Conservation (phyloP, 2,888 invertebrate genomes). For the Drosophila suboccidentalis region DNA sequence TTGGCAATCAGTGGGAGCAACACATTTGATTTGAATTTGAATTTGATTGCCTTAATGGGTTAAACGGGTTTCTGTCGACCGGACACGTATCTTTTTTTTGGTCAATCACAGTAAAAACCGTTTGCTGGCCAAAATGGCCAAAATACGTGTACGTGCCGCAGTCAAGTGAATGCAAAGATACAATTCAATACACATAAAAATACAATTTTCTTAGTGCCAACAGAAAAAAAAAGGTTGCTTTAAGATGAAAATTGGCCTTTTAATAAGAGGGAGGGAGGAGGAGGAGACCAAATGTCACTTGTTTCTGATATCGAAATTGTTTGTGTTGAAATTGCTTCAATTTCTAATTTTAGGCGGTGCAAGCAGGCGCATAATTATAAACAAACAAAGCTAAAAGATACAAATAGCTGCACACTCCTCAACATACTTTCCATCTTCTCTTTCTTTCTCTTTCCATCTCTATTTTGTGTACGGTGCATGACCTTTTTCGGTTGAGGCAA, state of each 20-base stretch:
- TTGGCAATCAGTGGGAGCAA: constrained; percentile 35
- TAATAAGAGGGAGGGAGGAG: not conserved
- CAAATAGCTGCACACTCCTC: constrained; percentile 17
- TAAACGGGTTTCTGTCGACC: constrained; percentile 26
- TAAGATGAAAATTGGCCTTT: constrained; percentile 1
- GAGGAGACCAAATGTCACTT: constrained; percentile 25
- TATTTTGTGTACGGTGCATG: constrained; percentile 28
- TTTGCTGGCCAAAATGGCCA: constrained; percentile 42
- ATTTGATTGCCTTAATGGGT: constrained; percentile 57
- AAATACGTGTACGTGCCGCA: constrained; percentile 67
- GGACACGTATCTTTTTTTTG: constrained; percentile 53
- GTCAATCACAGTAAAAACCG: constrained; percentile 47
- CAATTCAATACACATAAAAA: constrained; percentile 58
- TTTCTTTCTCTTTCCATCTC: not conserved
- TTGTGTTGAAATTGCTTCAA: constrained; percentile 42
- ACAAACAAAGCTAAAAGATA: constrained; percentile 67
- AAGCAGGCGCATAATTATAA: constrained; percentile 75
- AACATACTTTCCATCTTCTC: not conserved
- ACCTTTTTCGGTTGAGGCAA: constrained; percentile 43
- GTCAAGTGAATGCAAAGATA: too few species aligned
- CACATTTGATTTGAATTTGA: constrained; percentile 63
- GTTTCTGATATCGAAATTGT: constrained; percentile 36
- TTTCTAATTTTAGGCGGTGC: constrained; percentile 68
- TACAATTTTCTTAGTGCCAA: constrained; percentile 43
- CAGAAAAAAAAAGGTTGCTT: not conserved